Evolutionary conservation across 2,113 vertebrate genomes (phyloP).

Genomic region (Marcusenius ussheri): DNA sequence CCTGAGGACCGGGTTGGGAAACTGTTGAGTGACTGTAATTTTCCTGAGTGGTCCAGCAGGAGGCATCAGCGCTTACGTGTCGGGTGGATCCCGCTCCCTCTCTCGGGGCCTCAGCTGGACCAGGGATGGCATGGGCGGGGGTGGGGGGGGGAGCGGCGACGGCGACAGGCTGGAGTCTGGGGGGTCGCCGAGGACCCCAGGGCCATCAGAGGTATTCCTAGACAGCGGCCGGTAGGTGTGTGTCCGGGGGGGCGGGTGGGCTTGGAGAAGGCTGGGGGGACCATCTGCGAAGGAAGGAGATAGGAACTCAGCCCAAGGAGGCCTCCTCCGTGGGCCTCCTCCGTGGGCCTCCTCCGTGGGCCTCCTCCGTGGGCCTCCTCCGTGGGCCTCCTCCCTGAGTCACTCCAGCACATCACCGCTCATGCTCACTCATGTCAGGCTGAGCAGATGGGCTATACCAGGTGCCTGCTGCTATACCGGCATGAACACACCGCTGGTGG

Average conservation of each 20-base stretch:
- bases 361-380: neutral
- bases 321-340: neutral
- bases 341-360: neutral
- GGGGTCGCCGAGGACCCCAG: constrained; percentile 57
- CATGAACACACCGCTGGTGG: neutral
- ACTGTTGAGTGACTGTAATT: neutral
- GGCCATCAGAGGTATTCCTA: constrained; percentile 76
- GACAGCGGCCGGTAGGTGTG: constrained; percentile 89
- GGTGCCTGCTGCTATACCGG: neutral
- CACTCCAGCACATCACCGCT: neutral
- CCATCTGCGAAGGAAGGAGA: constrained; percentile 54
- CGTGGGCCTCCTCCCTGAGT: neutral
- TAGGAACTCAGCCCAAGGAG: neutral
- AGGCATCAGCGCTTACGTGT: constrained; percentile 62
- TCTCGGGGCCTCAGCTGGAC: constrained; percentile 73
- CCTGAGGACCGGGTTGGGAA: neutral
- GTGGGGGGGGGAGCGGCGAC: constrained; percentile 59
- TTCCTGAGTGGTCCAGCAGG: neutral
- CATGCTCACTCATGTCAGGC: neutral
- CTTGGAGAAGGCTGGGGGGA: constrained; percentile 59
- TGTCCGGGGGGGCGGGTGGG: constrained; percentile 84
- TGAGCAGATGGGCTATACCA: neutral
- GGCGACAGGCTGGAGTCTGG: constrained; percentile 58
- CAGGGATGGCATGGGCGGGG: constrained; percentile 73
- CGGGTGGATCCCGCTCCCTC: constrained; percentile 59